These are phyloP conservation scores for Priocnemis perturbator DNA, from an alignment of 2,888 invertebrate genomes.

Conservation along the genomic window DNA sequence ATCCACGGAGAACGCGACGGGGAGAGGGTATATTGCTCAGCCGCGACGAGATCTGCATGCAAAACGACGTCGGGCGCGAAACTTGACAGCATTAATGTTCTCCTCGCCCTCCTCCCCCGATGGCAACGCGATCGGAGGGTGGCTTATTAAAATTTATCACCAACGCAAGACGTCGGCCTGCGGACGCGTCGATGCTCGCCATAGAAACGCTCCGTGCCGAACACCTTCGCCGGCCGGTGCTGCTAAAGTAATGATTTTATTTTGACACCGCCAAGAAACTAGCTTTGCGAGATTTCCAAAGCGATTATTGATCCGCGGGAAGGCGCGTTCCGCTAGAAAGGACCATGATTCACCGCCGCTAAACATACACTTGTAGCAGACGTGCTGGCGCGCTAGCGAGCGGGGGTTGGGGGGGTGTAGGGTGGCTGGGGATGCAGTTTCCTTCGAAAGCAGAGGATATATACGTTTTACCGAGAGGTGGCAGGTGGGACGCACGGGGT, in stretches of 20 bases:
- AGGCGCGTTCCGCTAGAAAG: too few species aligned
- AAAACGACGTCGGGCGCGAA: conserved; percentile 60
- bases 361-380: too few species aligned
- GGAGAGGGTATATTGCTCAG: conserved; percentile 66
- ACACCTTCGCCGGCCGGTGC: too few species aligned
- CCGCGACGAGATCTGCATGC: conserved; percentile 70
- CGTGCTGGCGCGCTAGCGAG: background rate
- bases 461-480: conserved; percentile 19
- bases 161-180: too few species aligned
- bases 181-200: too few species aligned
- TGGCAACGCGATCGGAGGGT: background rate
- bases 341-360: too few species aligned
- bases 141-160: too few species aligned
- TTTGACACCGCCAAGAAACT: too few species aligned
- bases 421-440: conserved; percentile 33
- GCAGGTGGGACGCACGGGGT: background rate
- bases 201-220: too few species aligned
- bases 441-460: conserved; percentile 36
- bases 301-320: too few species aligned
- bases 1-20: conserved; percentile 27
- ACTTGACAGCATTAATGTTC: conserved; percentile 49
- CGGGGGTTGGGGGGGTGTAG: conserved; percentile 11
- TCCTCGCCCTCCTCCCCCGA: conserved; percentile 3
- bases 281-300: too few species aligned
- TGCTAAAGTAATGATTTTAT: too few species aligned